These are phyloP conservation scores for Grus americana DNA, from an alignment of 2,113 vertebrate genomes.

Conservation along the genomic window DNA sequence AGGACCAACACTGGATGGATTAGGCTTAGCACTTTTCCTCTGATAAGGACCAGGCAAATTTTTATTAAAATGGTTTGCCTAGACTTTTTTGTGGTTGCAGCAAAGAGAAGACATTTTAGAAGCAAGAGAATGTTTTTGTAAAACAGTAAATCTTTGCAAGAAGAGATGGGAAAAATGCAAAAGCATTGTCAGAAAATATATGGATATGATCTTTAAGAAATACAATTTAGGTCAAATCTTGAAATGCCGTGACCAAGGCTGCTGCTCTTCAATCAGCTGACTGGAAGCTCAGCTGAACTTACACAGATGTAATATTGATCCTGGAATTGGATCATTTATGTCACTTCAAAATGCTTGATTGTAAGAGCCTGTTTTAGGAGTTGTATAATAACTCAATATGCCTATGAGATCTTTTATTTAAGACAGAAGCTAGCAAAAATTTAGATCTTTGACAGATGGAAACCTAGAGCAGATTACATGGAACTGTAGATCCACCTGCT, in stretches of 20 bases:
- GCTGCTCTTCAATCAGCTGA: neutral
- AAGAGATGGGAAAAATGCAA: neutral
- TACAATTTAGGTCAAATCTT: neutral
- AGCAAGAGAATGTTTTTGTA: neutral
- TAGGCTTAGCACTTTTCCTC: neutral
- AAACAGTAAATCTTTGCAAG: neutral
- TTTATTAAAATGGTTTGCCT: neutral
- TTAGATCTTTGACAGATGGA: neutral
- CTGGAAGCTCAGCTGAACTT: neutral
- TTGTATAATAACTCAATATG: neutral
- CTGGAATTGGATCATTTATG: neutral
- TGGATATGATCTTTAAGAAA: neutral
- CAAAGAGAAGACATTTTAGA: neutral
- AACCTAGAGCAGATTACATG: neutral
- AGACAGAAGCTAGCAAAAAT: neutral
- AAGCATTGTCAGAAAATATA: neutral
- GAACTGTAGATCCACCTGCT: neutral
- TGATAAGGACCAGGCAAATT: neutral
- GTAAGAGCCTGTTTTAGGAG: neutral
- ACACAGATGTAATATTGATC: neutral
- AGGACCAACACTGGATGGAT: neutral
- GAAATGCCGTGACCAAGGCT: neutral
- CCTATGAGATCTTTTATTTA: neutral
- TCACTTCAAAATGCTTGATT: neutral
- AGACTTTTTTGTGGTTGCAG: neutral